phyloP scores from a whole-genome alignment of 2,113 vertebrate species.

The Ammodytes dubius region DNA sequence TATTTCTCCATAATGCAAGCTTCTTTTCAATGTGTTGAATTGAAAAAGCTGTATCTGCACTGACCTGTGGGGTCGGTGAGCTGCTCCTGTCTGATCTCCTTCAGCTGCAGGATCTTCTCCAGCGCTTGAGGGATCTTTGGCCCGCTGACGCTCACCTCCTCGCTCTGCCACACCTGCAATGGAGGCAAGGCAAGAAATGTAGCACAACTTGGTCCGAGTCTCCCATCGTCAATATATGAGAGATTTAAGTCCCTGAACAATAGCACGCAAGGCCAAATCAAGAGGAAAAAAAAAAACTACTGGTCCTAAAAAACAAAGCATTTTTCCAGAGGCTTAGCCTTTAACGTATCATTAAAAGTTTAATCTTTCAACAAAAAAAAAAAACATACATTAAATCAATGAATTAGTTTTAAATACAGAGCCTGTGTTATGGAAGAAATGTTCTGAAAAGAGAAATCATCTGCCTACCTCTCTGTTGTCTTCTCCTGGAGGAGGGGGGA shows the following conservation, averaged over 20 bases:
- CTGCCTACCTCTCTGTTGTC: conserved; percentile 88
- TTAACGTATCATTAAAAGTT: too few relatives aligned
- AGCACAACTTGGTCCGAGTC: neutral
- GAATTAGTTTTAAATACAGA: neutral
- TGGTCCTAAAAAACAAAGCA: too few relatives aligned
- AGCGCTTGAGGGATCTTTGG: conserved; percentile 94
- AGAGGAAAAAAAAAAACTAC: too few relatives aligned
- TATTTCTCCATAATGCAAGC: too few relatives aligned
- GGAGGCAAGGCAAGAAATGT: neutral
- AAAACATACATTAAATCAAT: too few relatives aligned
- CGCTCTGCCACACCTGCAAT: conserved; percentile 83
- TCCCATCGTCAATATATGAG: neutral
- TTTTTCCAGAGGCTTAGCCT: too few relatives aligned
- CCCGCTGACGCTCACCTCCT: conserved; percentile 86
- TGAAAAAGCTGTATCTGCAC: neutral
- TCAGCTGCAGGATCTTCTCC: conserved; percentile 95
- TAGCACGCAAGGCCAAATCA: neutral
- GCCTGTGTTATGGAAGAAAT: too few relatives aligned
- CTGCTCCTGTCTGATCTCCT: conserved; percentile 94
- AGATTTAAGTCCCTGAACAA: neutral
- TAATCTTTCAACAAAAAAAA: too few relatives aligned
- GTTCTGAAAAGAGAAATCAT: too few relatives aligned
- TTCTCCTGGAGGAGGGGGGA: conserved; percentile 91
- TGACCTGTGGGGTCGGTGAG: conserved; percentile 84
- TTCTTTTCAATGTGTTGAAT: too few relatives aligned